A percentile compares a stretch with the other conserved stretches of the same genome.
phyloP scores from a whole-genome alignment of 2,888 invertebrate species.

The Penaeus monodon region DNA sequence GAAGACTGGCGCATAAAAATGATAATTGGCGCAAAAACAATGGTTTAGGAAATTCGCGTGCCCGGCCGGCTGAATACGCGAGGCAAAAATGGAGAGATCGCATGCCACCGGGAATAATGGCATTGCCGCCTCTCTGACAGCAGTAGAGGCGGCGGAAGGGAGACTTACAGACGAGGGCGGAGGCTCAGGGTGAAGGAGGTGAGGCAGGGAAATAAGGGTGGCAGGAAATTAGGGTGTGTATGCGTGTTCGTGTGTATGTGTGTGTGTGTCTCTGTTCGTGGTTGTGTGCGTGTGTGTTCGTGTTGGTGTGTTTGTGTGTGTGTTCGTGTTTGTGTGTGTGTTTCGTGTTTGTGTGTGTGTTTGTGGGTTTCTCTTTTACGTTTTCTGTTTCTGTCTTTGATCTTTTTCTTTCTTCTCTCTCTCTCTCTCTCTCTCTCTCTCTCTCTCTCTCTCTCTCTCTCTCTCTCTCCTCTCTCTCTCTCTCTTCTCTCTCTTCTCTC shows the following conservation, averaged over 20 bases:
- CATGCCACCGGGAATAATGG: slow-evolving; percentile 41
- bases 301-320: not conserved
- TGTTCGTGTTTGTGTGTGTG: not conserved
- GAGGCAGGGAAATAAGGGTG: not conserved
- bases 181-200: too few relatives aligned
- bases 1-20: slow-evolving; percentile 36
- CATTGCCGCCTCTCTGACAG: slow-evolving; percentile 8
- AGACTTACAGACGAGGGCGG: not conserved
- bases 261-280: not conserved
- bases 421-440: too few relatives aligned
- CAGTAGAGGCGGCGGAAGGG: not conserved
- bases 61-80: slow-evolving; percentile 18
- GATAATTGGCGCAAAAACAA: slow-evolving; percentile 53
- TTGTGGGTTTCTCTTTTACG: too few relatives aligned
- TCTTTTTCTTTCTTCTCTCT: not conserved
- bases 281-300: not conserved
- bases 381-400: too few relatives aligned
- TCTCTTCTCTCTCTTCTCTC: too few relatives aligned
- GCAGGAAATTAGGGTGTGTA: not conserved
- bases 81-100: slow-evolving; percentile 49
- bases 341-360: not conserved
- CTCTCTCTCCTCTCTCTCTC: too few relatives aligned
- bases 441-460: too few relatives aligned
- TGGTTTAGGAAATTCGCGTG: slow-evolving; percentile 45
- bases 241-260: not conserved